These are phyloP conservation scores for Perdita meconis DNA, from an alignment of 2,888 invertebrate species.

Conservation along the genomic window DNA sequence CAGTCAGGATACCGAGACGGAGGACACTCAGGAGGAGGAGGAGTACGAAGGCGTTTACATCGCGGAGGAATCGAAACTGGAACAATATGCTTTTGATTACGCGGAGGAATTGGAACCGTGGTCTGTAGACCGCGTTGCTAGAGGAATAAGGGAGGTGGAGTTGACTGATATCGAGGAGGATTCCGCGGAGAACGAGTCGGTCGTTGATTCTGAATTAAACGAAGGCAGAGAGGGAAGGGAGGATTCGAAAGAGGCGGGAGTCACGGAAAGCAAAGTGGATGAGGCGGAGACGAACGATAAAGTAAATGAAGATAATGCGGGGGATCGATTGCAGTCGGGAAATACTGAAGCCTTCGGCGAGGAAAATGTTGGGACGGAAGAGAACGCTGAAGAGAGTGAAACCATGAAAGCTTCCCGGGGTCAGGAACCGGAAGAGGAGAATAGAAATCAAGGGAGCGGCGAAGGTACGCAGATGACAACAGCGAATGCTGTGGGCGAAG, in stretches of 20 bases:
- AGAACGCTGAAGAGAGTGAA: background rate
- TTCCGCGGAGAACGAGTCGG: background rate
- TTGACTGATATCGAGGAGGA: slow-evolving; percentile 30
- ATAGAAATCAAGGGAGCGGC: background rate
- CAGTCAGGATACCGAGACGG: background rate
- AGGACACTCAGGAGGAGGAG: background rate
- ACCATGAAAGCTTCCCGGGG: background rate
- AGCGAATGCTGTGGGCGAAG: background rate
- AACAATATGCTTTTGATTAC: slow-evolving; percentile 38
- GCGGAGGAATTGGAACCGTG: slow-evolving; percentile 62
- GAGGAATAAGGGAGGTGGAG: slow-evolving; percentile 50
- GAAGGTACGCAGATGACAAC: background rate
- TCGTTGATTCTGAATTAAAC: background rate
- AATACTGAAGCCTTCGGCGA: background rate
- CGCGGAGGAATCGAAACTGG: slow-evolving; percentile 47
- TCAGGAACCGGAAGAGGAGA: background rate
- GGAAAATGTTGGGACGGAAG: no score
- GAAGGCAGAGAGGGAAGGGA: background rate
- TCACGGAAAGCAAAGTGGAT: background rate
- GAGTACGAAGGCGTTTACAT: background rate
- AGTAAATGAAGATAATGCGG: background rate
- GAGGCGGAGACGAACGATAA: background rate
- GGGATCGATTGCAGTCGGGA: background rate
- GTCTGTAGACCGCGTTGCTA: slow-evolving; percentile 52
- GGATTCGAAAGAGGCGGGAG: background rate